phyloP scores from a whole-genome alignment of 2,888 invertebrate genomes.

The Macrophya alboannulata region DNA sequence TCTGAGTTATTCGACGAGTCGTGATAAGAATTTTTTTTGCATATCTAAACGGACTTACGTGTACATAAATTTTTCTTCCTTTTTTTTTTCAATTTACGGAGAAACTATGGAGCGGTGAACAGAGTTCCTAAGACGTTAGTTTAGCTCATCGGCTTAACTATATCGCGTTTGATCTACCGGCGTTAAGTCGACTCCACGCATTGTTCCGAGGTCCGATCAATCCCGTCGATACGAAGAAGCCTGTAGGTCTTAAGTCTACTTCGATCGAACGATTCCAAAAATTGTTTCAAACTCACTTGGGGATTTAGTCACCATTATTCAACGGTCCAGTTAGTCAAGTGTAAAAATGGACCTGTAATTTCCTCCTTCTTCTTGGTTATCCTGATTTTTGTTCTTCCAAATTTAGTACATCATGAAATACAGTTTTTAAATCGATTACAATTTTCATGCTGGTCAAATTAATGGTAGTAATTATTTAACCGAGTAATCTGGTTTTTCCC shows the following conservation, averaged over 20 bases:
- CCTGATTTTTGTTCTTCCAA: background rate
- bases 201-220: slow-evolving; percentile 41
- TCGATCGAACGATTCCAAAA: slow-evolving; percentile 11
- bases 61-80: no score
- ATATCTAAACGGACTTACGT: background rate
- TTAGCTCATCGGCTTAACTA: slow-evolving; percentile 7
- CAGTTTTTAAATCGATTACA: background rate
- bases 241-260: background rate
- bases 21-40: slow-evolving; percentile 5
- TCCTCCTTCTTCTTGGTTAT: background rate
- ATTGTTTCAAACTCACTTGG: background rate
- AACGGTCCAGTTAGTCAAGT: background rate
- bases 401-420: background rate
- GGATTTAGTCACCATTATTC: background rate
- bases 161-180: slow-evolving; percentile 27
- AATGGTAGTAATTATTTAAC: background rate
- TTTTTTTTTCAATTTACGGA: slow-evolving; percentile 42
- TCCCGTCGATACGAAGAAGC: background rate
- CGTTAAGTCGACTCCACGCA: slow-evolving; percentile 18
- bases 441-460: background rate
- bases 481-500: background rate
- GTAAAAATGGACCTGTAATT: background rate
- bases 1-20: background rate
- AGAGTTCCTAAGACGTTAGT: slow-evolving; percentile 2
- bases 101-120: slow-evolving; percentile 12